Evolutionary conservation across 37 sponge, comb jelly and placozoan genomes (phyloP).

Genomic region (Amphimedon queenslandica): DNA sequence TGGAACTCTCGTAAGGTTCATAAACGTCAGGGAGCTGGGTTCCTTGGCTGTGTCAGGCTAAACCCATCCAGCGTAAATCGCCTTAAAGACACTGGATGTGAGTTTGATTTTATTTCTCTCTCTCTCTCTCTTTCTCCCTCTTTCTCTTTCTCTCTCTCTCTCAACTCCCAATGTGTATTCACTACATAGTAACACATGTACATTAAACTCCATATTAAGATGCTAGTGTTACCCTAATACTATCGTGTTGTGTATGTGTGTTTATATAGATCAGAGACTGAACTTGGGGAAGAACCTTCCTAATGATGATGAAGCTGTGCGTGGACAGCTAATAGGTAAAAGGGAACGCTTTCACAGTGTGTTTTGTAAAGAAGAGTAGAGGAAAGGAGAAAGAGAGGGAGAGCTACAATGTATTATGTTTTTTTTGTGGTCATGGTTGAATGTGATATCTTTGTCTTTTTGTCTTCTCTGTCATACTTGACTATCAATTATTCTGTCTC

Average conservation of each 20-base stretch:
- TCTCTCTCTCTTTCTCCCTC: neutral
- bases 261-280: conserved; percentile 74
- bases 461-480: too few relatives aligned
- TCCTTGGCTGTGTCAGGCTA: conserved; percentile 89
- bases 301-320: conserved; percentile 63
- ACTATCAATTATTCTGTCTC: too few relatives aligned
- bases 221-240: too few relatives aligned
- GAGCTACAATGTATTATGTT: too few relatives aligned
- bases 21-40: conserved; percentile 73
- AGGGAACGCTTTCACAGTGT: too few relatives aligned
- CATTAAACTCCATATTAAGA: too few relatives aligned
- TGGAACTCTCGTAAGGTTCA: conserved; percentile 78
- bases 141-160: neutral
- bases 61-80: conserved; percentile 48
- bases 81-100: conserved; percentile 96
- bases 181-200: neutral
- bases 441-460: too few relatives aligned
- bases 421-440: too few relatives aligned
- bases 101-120: conserved; percentile 24
- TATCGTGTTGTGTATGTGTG: conserved; percentile 3
- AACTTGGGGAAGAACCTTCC: conserved; percentile 61
- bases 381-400: too few relatives aligned
- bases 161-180: neutral
- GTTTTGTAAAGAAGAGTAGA: too few relatives aligned
- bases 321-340: conserved; percentile 71